Evolutionary conservation across 2,888 invertebrate species (phyloP), one percentile per base, ranked within the genome.

Genomic region (Disparrhopalites patrizii): DNA sequence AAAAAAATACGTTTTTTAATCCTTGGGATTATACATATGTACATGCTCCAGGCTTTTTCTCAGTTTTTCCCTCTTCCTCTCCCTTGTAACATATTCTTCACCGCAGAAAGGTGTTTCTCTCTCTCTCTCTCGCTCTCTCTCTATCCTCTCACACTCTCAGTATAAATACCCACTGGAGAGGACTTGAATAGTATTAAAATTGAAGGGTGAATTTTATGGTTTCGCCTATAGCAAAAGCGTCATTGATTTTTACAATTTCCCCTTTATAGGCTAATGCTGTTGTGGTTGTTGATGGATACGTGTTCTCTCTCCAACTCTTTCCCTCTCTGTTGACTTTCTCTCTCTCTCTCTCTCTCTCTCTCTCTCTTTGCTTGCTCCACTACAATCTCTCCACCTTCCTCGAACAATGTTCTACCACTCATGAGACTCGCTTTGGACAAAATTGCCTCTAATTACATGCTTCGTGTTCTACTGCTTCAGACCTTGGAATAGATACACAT

Each of bases 211-310:
- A 60, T 50, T 50, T 50, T 31, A 61, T 61, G 61, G 33, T 61
- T 61, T 31, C 25, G 58, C 58, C 40, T 28, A 58, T 58, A 40
- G 58, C 40, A 10, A 27, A 28, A 58, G 7, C 28, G 28, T 58
- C 28, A 40, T 43, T 58, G 58, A 58, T 57, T 23, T 40, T 47
- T 47, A 47, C 60, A 13, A 61, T 23, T 47, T 50, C 13, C 18
- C 18, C 30, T 43, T 23, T 50, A 33, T 61, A 60, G 4, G 31
- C n/a, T n/a, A n/a, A n/a, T n/a, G n/a, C n/a, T n/a, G n/a, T n/a
- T n/a, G n/a, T n/a, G n/a, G n/a, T n/a, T n/a, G n/a, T n/a, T 60
- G 60, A 47, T 60, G 60, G 60, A 60, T 60, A 47, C 51, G 13
- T 60, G 8, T 20, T 54, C 3, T 15, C 27, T n/a, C n/a, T n/a